Evolutionary conservation across 1,140 invertebrate genomes (phyloP).

Genomic region (Drosophila bifasciata): DNA sequence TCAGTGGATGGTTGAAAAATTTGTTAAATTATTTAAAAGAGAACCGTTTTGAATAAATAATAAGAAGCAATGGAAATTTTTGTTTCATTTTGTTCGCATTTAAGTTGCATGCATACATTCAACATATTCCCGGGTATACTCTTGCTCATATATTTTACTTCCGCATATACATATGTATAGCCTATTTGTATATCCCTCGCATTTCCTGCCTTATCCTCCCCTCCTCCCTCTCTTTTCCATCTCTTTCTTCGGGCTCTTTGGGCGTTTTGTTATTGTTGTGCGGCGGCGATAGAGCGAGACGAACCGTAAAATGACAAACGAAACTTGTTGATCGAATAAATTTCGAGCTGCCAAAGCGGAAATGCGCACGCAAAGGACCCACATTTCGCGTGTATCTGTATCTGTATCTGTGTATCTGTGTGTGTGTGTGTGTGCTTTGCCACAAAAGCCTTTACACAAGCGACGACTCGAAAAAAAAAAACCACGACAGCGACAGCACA

Average conservation of each 20-base stretch:
- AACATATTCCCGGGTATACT: too few relatives aligned
- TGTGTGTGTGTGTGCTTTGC: conserved; percentile 19
- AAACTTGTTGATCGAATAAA: conserved; percentile 81
- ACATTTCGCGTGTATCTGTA: conserved; percentile 1
- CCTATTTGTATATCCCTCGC: too few relatives aligned
- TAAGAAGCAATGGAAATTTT: too few relatives aligned
- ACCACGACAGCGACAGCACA: conserved; percentile 53
- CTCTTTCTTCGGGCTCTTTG: conserved; percentile 1
- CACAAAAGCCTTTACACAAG: conserved; percentile 53
- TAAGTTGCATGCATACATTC: too few relatives aligned
- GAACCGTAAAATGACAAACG: conserved; percentile 77
- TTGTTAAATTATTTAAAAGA: too few relatives aligned
- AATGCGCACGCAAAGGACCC: conserved; percentile 73
- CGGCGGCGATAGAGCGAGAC: conserved; percentile 57
- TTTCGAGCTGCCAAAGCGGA: conserved; percentile 70
- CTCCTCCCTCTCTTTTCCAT: neutral
- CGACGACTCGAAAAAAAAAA: conserved; percentile 39
- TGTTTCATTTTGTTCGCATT: too few relatives aligned
- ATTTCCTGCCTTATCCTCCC: too few relatives aligned
- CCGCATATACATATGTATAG: too few relatives aligned
- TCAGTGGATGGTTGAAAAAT: too few relatives aligned
- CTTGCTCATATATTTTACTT: too few relatives aligned
- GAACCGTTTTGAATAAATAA: too few relatives aligned
- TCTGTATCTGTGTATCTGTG: neutral
- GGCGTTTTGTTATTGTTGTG: conserved; percentile 48